Evolutionary conservation across 2,797 vertebrate species (phyloP), one percentile per base, ranked within the genome.

Genomic region (Nannoperca obscura): DNA sequence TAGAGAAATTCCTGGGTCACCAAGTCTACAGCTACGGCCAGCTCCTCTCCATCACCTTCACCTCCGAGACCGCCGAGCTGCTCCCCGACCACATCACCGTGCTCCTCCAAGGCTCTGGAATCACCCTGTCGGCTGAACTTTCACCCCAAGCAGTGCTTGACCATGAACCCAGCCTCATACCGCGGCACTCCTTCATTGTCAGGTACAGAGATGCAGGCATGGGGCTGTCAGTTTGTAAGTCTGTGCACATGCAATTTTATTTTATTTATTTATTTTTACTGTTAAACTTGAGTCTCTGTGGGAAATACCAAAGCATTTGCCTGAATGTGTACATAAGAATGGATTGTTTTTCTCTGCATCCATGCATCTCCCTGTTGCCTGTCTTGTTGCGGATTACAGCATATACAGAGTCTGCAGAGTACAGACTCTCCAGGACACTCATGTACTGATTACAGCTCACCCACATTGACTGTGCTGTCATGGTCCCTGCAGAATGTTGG

Each of bases 1-100:
- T 78, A 99, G 98, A 91, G 71, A 97, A 94, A 87, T 98, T 97
- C 90, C 94, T 97, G 85, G 96, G 95, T 81, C 91, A 94, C 80
- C 96, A 95, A 81, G 86, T 76, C 76, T 81, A 95, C 91, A 98
- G 97, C 93, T 98, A 98, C 0, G 94, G 96, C 61, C 97, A 96
- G 92, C 85, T 90, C 77, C 94, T 98, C 80, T 93, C 91, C 14
- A 76, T 97, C 91, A 91, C 92, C 78, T 95, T 98, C 91, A 81
- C 78, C 59, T 93, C 83, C 0, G 95, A 96, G 79, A 88, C 82
- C 11, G 58, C 64, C 0, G 91, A 81, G 36, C 91, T 91, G 27
- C 81, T 96, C 38, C 92, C 87, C 0, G 44, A 78, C 32, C 75
- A 12, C 0, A 57, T 96, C 80, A 88, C 90, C 36, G 85, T 98